Evolutionary conservation across 2,113 vertebrate species (phyloP).

Genomic region (Notothenia rossii): DNA sequence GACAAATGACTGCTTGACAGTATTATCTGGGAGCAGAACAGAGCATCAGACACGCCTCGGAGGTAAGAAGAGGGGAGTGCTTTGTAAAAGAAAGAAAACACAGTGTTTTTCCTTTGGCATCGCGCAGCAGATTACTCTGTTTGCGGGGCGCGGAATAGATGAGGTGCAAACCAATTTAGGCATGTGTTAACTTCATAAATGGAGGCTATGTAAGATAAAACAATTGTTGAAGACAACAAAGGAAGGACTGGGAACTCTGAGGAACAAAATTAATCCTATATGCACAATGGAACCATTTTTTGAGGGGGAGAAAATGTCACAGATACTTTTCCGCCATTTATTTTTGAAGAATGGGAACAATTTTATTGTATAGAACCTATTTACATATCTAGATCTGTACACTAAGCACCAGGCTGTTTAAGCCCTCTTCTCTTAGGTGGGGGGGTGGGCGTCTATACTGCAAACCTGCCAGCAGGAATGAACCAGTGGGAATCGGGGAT

Average conservation of each 20-base stretch:
- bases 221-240: constrained; percentile 71
- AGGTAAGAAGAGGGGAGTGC: constrained; percentile 71
- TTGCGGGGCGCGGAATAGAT: constrained; percentile 68
- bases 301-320: constrained; percentile 85
- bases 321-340: constrained; percentile 94
- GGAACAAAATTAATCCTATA: constrained; percentile 87
- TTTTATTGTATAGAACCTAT: constrained; percentile 98
- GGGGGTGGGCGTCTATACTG: constrained; percentile 87
- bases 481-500: constrained; percentile 72
- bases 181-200: constrained; percentile 87
- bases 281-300: constrained; percentile 97
- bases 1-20: constrained; percentile 76
- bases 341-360: constrained; percentile 86
- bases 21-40: constrained; percentile 72
- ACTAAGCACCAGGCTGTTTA: constrained; percentile 97
- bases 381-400: constrained; percentile 97
- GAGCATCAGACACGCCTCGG: constrained; percentile 66
- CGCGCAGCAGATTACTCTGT: constrained; percentile 74
- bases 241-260: constrained; percentile 84
- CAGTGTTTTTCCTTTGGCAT: constrained; percentile 89
- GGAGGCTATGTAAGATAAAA: constrained; percentile 80
- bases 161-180: constrained; percentile 86
- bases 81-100: constrained; percentile 80
- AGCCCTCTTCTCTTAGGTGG: constrained; percentile 83
- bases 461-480: constrained; percentile 90